A percentile compares a stretch with the other conserved stretches of the same genome.
These are phyloP conservation scores for Phalacrocorax carbo DNA, from an alignment of 2,113 vertebrate genomes.

Conservation along the genomic window DNA sequence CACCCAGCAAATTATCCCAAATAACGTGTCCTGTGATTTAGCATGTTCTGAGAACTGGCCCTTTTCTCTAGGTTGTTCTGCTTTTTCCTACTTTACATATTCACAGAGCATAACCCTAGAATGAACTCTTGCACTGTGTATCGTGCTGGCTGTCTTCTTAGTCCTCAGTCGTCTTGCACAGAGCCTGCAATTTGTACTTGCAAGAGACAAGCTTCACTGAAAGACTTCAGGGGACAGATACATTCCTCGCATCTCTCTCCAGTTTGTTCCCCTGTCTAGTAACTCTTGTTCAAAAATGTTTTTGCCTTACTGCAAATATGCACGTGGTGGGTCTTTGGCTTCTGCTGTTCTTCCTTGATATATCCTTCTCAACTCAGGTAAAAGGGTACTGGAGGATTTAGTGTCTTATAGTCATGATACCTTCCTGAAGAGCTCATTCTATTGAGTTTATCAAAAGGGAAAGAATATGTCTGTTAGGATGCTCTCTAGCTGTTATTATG, in stretches of 20 bases:
- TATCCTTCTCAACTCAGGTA: neutral
- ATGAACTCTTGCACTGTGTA: neutral
- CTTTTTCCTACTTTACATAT: rapidly evolving
- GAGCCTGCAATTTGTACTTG: neutral
- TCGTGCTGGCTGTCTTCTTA: neutral
- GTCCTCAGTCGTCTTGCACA: neutral
- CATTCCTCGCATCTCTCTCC: rapidly evolving
- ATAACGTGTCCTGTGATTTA: neutral
- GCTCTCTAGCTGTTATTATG: neutral
- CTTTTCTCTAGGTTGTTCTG: neutral
- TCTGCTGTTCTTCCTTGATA: neutral
- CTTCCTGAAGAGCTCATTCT: neutral
- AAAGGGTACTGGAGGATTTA: rapidly evolving
- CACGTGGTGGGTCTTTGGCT: neutral
- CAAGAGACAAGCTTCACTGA: neutral
- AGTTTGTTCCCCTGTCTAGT: neutral
- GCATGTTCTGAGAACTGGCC: neutral
- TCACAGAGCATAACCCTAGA: neutral
- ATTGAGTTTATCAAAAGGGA: neutral
- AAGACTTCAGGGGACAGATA: neutral
- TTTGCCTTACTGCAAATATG: neutral
- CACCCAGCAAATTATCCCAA: neutral
- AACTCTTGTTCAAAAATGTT: neutral
- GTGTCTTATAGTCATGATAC: neutral
- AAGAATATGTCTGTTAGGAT: neutral